Percentiles rank a stretch among this genome's conserved stretches.
Evolutionary conservation across 64 coral and sea anemone genomes (phyloP).

Genomic region (Stichodactyla mertensii): DNA sequence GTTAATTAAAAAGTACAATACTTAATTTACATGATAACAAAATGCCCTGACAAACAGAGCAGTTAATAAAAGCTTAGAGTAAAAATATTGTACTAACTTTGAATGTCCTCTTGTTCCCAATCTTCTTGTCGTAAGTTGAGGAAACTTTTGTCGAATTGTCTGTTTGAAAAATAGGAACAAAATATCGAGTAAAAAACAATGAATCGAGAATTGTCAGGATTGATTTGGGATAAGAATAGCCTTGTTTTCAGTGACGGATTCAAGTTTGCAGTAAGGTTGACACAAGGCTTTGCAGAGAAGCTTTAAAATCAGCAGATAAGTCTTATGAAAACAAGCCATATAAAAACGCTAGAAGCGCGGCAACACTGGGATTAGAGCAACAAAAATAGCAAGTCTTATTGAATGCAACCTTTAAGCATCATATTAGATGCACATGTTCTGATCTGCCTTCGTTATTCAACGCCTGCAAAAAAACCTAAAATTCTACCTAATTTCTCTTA

Average conservation of each 20-base stretch:
- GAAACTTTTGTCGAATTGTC: conserved; percentile 99
- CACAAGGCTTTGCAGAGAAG: conserved; percentile 17
- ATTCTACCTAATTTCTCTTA: neutral
- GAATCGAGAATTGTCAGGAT: conserved; percentile 13
- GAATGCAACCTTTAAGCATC: neutral
- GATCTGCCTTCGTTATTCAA: no score
- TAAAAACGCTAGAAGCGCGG: conserved; percentile 3
- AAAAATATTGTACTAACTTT: conserved; percentile 57
- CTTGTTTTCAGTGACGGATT: neutral
- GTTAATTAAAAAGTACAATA: conserved; percentile 28
- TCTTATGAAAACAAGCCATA: conserved; percentile 13
- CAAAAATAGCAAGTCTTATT: conserved; percentile 4
- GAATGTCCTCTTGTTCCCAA: conserved; percentile 88
- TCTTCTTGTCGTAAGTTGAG: conserved; percentile 89
- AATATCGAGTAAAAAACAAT: conserved; percentile 11
- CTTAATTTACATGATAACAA: conserved; percentile 21
- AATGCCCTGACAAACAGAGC: neutral
- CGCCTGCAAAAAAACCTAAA: neutral
- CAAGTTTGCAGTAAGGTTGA: neutral
- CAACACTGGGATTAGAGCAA: conserved; percentile 4
- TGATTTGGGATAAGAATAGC: neutral
- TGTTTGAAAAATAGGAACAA: conserved; percentile 23
- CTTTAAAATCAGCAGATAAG: neutral
- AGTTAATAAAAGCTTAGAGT: neutral
- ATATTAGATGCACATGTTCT: neutral